phyloP scores from a whole-genome alignment of 1,140 invertebrate genomes.

The Drosophila serrata region DNA sequence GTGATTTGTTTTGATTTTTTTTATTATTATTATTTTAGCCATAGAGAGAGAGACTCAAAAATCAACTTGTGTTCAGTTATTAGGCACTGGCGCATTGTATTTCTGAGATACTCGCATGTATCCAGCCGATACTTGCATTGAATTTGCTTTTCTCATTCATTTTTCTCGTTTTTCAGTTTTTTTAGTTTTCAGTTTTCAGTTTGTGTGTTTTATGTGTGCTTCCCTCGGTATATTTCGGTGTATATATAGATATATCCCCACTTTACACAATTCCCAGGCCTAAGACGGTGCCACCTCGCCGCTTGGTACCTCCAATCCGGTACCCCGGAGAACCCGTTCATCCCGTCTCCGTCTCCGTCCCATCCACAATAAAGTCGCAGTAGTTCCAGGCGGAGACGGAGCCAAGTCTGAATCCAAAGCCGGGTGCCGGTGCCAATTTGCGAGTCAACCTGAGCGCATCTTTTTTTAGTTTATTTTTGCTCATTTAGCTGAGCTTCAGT shows the following conservation, averaged over 20 bases:
- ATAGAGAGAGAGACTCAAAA: slow-evolving; percentile 37
- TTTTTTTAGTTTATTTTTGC: slow-evolving; percentile 24
- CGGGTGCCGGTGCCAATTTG: slow-evolving; percentile 52
- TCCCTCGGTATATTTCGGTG: slow-evolving; percentile 30
- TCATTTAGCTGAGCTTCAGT: slow-evolving; percentile 10
- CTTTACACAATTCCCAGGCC: slow-evolving; percentile 70
- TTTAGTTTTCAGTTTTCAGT: no score
- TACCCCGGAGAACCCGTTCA: slow-evolving; percentile 22
- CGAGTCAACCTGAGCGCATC: slow-evolving; percentile 49
- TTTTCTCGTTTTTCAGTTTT: slow-evolving; percentile 69
- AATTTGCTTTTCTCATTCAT: slow-evolving; percentile 54
- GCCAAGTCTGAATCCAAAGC: slow-evolving; percentile 29
- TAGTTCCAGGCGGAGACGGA: slow-evolving; percentile 49
- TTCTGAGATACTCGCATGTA: slow-evolving; percentile 44
- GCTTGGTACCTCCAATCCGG: slow-evolving; percentile 58
- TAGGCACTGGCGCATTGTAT: slow-evolving; percentile 45
- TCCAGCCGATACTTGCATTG: slow-evolving; percentile 51
- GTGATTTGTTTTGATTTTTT: slow-evolving; percentile 56
- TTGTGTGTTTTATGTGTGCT: slow-evolving; percentile 32
- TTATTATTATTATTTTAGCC: slow-evolving; percentile 45
- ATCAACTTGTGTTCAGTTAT: slow-evolving; percentile 54
- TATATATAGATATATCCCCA: slow-evolving; percentile 23
- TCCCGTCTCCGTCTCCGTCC: slow-evolving; percentile 2
- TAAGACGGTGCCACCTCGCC: slow-evolving; percentile 64
- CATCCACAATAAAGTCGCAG: slow-evolving; percentile 28